Conservation (phyloP, 2,113 vertebrate species). For the Apodemus speciosus region DNA sequence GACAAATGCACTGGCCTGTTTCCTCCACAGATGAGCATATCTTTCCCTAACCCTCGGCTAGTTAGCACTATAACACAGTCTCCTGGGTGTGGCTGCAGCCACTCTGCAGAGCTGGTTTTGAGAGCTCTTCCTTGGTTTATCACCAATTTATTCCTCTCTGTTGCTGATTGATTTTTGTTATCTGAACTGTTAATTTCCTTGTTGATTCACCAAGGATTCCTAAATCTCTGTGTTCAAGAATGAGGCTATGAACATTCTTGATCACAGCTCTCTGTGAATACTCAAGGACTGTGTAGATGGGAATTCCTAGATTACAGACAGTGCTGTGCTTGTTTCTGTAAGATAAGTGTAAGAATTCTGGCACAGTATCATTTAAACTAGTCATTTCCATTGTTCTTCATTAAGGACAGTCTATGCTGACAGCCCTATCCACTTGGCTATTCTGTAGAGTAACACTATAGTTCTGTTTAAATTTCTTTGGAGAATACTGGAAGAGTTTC, state of each 20-base stretch:
- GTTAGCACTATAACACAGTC: rapidly evolving
- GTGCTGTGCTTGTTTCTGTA: rapidly evolving
- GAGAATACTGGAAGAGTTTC: not conserved
- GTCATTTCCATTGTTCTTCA: rapidly evolving
- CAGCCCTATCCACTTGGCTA: rapidly evolving
- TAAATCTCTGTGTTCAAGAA: not conserved
- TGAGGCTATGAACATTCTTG: not conserved
- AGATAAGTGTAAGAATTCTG: not conserved
- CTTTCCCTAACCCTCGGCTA: not conserved
- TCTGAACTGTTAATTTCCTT: not conserved
- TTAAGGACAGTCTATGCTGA: rapidly evolving
- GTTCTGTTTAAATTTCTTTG: not conserved
- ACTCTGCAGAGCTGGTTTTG: rapidly evolving
- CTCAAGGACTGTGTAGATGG: rapidly evolving
- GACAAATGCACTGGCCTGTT: not conserved
- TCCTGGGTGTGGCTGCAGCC: not conserved
- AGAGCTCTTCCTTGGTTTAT: not conserved
- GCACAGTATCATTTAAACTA: rapidly evolving
- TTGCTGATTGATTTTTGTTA: not conserved
- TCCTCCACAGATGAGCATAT: not conserved
- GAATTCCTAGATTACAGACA: not conserved
- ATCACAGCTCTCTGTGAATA: not conserved
- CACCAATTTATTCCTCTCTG: not conserved
- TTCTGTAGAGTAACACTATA: not conserved
- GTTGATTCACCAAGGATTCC: not conserved